Percentiles rank a stretch among this genome's conserved stretches.
These are phyloP conservation scores for Drosophila lacteicornis DNA, from an alignment of 1,140 invertebrate species.

Conservation along the genomic window DNA sequence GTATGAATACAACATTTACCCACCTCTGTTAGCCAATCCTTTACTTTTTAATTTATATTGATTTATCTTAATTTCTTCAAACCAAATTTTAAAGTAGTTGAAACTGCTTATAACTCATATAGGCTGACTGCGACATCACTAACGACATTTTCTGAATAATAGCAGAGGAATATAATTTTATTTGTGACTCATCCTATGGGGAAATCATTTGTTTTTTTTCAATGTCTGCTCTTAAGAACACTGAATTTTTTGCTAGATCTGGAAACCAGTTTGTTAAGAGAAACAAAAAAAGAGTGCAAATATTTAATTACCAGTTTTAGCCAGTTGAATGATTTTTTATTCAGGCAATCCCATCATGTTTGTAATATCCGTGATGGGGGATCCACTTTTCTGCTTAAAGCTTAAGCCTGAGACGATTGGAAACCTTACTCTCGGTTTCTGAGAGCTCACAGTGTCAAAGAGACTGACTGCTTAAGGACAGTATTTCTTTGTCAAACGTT, in stretches of 20 bases:
- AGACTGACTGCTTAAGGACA: not conserved
- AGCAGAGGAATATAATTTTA: conserved; percentile 11
- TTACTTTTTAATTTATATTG: not conserved
- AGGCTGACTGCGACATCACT: conserved; percentile 39
- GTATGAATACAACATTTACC: not conserved
- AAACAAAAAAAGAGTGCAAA: conserved; percentile 33
- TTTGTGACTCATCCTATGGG: conserved; percentile 28
- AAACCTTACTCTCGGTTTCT: not conserved
- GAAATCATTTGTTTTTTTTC: conserved; percentile 22
- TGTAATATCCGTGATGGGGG: conserved; percentile 3
- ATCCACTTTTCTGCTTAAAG: not conserved
- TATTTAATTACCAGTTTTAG: conserved; percentile 12
- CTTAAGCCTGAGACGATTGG: not conserved
- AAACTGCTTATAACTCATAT: conserved; percentile 29
- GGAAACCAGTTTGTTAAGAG: conserved; percentile 35
- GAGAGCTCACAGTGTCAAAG: not conserved
- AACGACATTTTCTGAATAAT: conserved; percentile 22
- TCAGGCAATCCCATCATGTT: conserved; percentile 4
- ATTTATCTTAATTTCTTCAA: not conserved
- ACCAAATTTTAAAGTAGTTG: conserved; percentile 12
- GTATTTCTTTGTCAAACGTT: not conserved
- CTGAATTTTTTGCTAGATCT: conserved; percentile 26
- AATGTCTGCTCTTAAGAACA: not conserved
- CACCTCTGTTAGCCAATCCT: not conserved
- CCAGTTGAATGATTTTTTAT: conserved; percentile 1